Base-by-base conservation (phyloP, 1,140 invertebrate genomes). In the Anastrepha ludens region DNA sequence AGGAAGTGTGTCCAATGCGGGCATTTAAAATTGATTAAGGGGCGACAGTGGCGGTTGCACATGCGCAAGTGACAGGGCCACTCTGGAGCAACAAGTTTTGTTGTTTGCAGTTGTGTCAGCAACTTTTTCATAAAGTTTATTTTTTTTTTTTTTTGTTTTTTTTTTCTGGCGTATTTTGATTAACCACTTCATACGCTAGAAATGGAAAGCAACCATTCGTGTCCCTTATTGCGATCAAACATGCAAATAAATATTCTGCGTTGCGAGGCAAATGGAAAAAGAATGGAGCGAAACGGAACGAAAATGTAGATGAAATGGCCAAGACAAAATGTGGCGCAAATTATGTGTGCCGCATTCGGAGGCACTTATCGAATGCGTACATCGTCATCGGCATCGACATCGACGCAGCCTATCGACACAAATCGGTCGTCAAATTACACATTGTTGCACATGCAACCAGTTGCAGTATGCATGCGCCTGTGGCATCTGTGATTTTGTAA, bases 11-110 rank as follows among this genome's bases (percentile, higher is more conserved):
- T 9, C 74, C 50, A 81, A 81, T 81, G 74, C 50, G 50, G 17
- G n/a, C 74, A 81, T 81, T 81, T 41, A 81, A 81, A 81, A 81
- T 81, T 81, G 74, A 81, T 81, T 81, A 81, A 81, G 74, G 47
- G 74, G 74, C 74, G 74, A 81, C 74, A 81, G 74, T 81, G 74
- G 74, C 74, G 13, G 50, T 81, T 81, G 74, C 39, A 7, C 74
- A 81, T 81, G 50, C 44, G 74, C 74, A 47, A 81, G 47, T 9
- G 47, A 81, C 74, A 50, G 74, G 20, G 47, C 74, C 74, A 81
- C 74, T 55, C 39, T 50, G 44, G 44, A 41, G 2, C 74, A 55
- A 20, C 47, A 55, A 20, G 47, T 81, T 9, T 55, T 15, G 74
- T 11, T 20, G 2, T 29, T 29, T 50, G n/a, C 20, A 20, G 74